phyloP scores from a whole-genome alignment of 2,888 invertebrate genomes.

The Heteropelma amictum region DNA sequence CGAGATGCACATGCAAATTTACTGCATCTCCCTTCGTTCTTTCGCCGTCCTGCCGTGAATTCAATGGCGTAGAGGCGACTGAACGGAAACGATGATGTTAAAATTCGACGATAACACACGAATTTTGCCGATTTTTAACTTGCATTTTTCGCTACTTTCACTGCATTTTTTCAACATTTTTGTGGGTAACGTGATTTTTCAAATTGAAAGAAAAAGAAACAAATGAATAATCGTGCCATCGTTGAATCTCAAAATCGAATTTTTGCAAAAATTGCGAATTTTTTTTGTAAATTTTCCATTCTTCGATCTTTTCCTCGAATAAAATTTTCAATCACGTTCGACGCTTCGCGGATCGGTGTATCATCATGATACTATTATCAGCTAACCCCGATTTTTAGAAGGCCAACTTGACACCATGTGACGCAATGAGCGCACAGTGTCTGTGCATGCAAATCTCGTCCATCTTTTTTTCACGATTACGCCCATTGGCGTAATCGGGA shows the following conservation, averaged over 20 bases:
- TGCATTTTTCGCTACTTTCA: not conserved
- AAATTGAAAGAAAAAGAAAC: too few species aligned
- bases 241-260: too few species aligned
- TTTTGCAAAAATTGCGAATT: too few species aligned
- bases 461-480: constrained; percentile 5
- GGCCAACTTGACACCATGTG: constrained; percentile 27
- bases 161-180: too few species aligned
- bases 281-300: too few species aligned
- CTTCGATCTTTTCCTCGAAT: too few species aligned
- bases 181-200: too few species aligned
- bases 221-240: too few species aligned
- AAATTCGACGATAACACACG: not conserved
- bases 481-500: constrained; percentile 30
- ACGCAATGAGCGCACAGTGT: constrained; percentile 24
- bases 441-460: constrained; percentile 12
- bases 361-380: constrained; percentile 18
- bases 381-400: constrained; percentile 15
- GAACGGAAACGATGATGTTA: not conserved
- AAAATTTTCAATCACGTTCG: too few species aligned
- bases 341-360: too few species aligned
- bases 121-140: too few species aligned
- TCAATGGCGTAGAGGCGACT: constrained; percentile 51
- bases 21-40: not conserved
- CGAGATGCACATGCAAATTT: constrained; percentile 56
- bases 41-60: not conserved